phyloP scores from a whole-genome alignment of 2,113 vertebrate genomes.

The Elanus axillaris region DNA sequence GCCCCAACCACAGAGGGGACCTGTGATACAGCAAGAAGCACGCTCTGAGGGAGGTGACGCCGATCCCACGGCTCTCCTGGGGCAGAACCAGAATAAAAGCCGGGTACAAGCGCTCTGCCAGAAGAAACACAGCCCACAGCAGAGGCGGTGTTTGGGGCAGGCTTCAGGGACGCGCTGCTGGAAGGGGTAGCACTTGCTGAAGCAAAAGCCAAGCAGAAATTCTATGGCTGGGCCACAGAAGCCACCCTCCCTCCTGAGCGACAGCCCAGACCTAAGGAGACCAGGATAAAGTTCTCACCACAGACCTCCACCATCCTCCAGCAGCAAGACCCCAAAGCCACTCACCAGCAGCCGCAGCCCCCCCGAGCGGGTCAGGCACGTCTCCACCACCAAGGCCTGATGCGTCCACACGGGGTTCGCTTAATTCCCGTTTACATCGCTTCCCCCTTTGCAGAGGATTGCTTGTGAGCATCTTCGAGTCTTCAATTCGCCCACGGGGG shows the following conservation, averaged over 20 bases:
- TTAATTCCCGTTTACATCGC: neutral
- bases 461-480: rapidly evolving
- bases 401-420: rapidly evolving
- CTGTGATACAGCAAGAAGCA: rapidly evolving
- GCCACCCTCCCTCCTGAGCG: neutral
- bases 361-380: neutral
- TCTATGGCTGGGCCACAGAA: neutral
- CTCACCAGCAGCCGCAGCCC: neutral
- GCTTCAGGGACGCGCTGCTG: neutral
- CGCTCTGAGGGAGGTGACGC: rapidly evolving
- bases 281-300: rapidly evolving
- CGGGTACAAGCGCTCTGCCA: rapidly evolving
- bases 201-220: neutral
- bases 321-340: neutral
- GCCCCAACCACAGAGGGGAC: neutral
- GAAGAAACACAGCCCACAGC: neutral
- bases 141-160: neutral
- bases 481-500: rapidly evolving
- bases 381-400: neutral
- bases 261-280: neutral
- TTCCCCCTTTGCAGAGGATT: rapidly evolving
- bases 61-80: rapidly evolving
- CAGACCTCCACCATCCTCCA: neutral
- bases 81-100: neutral
- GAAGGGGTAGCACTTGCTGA: neutral